Percentiles rank a stretch among this genome's conserved stretches.
Evolutionary conservation across 2,113 vertebrate species (phyloP).

Genomic region (Phyllostomus discolor): DNA sequence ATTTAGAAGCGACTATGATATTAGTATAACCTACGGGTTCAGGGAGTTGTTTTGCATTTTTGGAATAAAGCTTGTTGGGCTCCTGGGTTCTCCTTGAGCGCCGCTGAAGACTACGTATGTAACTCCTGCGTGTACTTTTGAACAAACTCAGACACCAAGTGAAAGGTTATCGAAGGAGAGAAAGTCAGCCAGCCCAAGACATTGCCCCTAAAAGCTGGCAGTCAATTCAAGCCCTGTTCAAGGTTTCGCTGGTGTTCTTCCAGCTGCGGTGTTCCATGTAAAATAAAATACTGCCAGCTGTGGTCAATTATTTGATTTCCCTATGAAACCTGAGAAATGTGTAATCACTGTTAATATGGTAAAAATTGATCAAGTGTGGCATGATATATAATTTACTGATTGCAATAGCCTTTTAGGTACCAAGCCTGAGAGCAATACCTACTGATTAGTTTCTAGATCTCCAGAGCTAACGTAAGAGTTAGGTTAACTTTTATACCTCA

Average conservation of each 20-base stretch:
- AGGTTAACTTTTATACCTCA: conserved; percentile 17
- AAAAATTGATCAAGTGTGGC: conserved; percentile 60
- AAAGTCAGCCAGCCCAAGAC: conserved; percentile 39
- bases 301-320: conserved; percentile 71
- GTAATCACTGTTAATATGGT: conserved; percentile 68
- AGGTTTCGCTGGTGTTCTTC: conserved; percentile 53
- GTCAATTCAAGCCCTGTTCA: conserved; percentile 62
- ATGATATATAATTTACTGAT: conserved; percentile 64
- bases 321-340: conserved; percentile 63
- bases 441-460: conserved; percentile 50
- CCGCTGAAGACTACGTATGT: not conserved
- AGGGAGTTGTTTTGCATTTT: conserved; percentile 10
- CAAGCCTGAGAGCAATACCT: not conserved
- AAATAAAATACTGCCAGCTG: conserved; percentile 75
- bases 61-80: not conserved
- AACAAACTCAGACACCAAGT: conserved; percentile 36
- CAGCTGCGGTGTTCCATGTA: conserved; percentile 35
- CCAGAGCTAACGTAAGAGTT: conserved; percentile 43
- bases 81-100: not conserved
- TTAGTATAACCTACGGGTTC: not conserved
- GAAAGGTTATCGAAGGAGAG: not conserved
- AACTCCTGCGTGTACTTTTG: not conserved
- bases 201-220: conserved; percentile 34
- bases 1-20: not conserved
- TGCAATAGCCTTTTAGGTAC: conserved; percentile 54